phyloP scores from a whole-genome alignment of 2,113 vertebrate genomes.

The Sphyrna mokarran region DNA sequence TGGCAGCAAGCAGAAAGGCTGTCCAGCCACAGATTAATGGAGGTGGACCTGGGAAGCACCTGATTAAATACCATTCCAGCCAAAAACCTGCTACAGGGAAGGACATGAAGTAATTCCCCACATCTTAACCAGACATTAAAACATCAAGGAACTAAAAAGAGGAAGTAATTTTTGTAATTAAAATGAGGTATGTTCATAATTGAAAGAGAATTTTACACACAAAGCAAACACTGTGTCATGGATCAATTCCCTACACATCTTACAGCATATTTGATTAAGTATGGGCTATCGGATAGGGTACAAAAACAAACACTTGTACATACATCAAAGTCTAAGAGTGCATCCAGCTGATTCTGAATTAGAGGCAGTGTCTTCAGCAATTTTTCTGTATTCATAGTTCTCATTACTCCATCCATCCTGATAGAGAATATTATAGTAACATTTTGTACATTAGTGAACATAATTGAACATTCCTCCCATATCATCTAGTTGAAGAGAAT shows the following conservation, averaged over 20 bases:
- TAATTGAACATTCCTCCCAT: background rate
- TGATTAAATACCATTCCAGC: background rate
- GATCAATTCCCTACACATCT: background rate
- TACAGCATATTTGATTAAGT: background rate
- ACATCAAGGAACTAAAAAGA: background rate
- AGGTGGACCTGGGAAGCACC: background rate
- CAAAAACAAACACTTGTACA: slow-evolving; percentile 39
- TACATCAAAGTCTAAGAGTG: slow-evolving; percentile 92
- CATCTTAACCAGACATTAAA: background rate
- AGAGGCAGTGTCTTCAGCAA: slow-evolving; percentile 86
- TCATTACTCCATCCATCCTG: slow-evolving; percentile 82
- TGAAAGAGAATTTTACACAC: background rate
- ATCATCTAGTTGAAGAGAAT: background rate
- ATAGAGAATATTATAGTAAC: slow-evolving; percentile 19
- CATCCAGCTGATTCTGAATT: slow-evolving; percentile 89
- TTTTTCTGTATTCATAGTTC: slow-evolving; percentile 84
- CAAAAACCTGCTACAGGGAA: background rate
- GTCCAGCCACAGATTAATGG: background rate
- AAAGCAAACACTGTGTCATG: background rate
- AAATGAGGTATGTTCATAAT: background rate
- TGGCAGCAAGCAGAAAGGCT: background rate
- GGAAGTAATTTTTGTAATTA: background rate
- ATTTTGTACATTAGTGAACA: background rate
- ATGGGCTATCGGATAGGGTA: background rate
- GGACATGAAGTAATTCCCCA: background rate